These are phyloP conservation scores for Eupithecia subfuscata DNA, from an alignment of 2,888 invertebrate species.

Conservation along the genomic window DNA sequence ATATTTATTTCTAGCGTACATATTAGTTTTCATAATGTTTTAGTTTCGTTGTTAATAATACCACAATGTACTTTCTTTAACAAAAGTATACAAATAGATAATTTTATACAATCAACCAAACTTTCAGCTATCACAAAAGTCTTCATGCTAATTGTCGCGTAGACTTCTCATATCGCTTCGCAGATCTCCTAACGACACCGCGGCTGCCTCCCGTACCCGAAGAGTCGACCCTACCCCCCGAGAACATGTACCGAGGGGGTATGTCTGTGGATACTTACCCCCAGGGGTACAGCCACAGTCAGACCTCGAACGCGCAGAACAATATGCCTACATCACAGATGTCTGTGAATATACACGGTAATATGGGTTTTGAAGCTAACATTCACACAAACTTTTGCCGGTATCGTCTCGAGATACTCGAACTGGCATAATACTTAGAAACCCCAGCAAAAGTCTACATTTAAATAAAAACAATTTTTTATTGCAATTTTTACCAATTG, in stretches of 20 bases:
- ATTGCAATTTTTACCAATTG: too few species aligned
- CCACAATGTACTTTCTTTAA: background rate
- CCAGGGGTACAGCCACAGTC: constrained; percentile 65
- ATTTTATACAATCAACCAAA: background rate
- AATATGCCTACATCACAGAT: constrained; percentile 76
- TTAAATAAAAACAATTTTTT: too few species aligned
- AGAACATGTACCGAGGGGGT: constrained; percentile 75
- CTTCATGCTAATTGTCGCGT: constrained; percentile 21
- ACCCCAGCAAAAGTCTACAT: background rate
- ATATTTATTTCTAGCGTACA: too few species aligned
- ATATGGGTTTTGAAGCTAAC: background rate
- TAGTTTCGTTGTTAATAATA: background rate
- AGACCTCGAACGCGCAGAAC: constrained; percentile 59
- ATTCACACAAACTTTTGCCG: background rate
- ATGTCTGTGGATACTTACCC: constrained; percentile 76
- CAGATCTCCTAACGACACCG: constrained; percentile 72
- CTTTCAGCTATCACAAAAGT: background rate
- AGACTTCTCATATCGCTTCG: constrained; percentile 36
- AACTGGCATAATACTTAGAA: background rate
- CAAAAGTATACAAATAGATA: background rate
- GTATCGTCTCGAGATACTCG: background rate
- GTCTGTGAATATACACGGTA: constrained; percentile 71
- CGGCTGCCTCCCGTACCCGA: constrained; percentile 86
- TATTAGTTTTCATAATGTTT: too few species aligned
- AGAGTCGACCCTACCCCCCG: constrained; percentile 77